Percentiles rank a stretch among this genome's conserved stretches.
These are phyloP conservation scores for Chelonoidis abingdonii DNA, from an alignment of 2,113 vertebrate species.

Conservation along the genomic window DNA sequence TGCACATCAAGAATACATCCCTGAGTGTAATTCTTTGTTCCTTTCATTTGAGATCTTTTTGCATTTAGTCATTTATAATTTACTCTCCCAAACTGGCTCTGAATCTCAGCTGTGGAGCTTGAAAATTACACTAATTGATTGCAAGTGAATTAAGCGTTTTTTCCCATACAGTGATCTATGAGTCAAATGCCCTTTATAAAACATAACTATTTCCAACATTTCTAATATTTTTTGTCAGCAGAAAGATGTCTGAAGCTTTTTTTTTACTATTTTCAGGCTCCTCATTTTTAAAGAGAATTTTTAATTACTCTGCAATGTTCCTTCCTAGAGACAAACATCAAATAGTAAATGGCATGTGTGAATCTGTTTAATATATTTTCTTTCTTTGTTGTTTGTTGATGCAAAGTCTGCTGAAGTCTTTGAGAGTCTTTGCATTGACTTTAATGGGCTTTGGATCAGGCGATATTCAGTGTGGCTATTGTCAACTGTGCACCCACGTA, in stretches of 20 bases:
- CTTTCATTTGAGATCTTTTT: neutral
- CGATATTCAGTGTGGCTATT: neutral
- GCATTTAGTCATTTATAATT: constrained; percentile 33
- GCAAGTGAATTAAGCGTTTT: constrained; percentile 37
- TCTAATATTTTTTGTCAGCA: neutral
- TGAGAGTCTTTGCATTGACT: neutral
- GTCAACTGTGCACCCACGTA: accelerated
- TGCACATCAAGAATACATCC: neutral
- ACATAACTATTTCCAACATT: neutral
- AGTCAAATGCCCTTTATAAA: constrained; percentile 19
- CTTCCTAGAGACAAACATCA: neutral
- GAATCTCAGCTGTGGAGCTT: constrained; percentile 3
- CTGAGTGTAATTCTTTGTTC: neutral
- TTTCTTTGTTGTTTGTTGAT: neutral
- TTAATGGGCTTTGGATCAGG: neutral
- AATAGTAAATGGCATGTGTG: neutral
- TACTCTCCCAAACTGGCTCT: constrained; percentile 16
- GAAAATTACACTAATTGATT: constrained; percentile 21
- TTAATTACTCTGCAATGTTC: neutral
- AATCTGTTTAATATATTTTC: neutral
- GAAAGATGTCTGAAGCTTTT: neutral
- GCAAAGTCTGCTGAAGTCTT: neutral
- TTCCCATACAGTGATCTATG: neutral
- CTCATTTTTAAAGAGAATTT: neutral
- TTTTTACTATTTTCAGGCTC: neutral